These are phyloP conservation scores for Agelas oroides DNA, from an alignment of 37 sponge, comb jelly and placozoan genomes.

Conservation along the genomic window DNA sequence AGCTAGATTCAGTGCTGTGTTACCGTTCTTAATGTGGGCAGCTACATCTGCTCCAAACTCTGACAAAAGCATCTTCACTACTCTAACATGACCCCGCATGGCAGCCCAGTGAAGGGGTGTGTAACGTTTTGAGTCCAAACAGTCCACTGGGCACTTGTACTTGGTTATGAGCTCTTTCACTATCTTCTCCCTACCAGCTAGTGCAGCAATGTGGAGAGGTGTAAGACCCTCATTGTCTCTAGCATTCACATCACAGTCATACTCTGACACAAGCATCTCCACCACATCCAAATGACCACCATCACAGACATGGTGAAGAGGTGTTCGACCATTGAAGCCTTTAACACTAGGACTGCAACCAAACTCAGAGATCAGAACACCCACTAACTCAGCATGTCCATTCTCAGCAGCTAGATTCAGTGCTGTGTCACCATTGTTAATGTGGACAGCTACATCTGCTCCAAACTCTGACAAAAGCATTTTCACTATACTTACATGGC, in stretches of 20 bases:
- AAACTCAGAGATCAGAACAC: conserved; percentile 3
- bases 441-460: not conserved
- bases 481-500: not conserved
- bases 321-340: not conserved
- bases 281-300: not conserved
- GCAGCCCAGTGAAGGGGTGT: conserved; percentile 2
- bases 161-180: not conserved
- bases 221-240: not conserved
- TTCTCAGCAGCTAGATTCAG: not conserved
- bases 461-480: not conserved
- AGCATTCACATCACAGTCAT: not conserved
- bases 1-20: conserved; percentile 11
- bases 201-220: not conserved
- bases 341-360: not conserved
- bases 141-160: not conserved
- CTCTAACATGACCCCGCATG: not conserved
- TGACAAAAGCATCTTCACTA: not conserved
- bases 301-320: not conserved
- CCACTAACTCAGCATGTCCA: not conserved
- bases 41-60: conserved; percentile 7
- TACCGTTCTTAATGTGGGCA: not conserved
- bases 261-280: not conserved
- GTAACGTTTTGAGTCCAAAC: not conserved
- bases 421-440: not conserved
- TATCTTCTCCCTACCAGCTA: not conserved